Percentiles rank a stretch among this genome's conserved stretches.
These are phyloP conservation scores for Battus philenor DNA, from an alignment of 1,140 invertebrate species.

Conservation along the genomic window DNA sequence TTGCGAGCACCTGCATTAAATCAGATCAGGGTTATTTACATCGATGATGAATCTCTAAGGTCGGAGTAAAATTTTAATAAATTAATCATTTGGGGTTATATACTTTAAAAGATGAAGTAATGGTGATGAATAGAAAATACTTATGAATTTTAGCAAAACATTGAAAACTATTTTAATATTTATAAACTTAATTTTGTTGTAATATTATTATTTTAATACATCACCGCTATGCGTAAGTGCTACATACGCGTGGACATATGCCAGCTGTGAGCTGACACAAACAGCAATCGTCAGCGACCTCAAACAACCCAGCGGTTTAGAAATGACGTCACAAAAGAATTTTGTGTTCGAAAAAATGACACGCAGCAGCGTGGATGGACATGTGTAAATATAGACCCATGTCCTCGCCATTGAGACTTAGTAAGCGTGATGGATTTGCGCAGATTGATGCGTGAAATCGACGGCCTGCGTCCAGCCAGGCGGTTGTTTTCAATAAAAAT, in stretches of 20 bases:
- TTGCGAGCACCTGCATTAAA: too few relatives aligned
- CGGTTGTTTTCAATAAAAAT: conserved; percentile 73
- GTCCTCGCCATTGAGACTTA: conserved; percentile 71
- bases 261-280: conserved; percentile 26
- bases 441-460: conserved; percentile 49
- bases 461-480: conserved; percentile 49
- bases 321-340: conserved; percentile 32
- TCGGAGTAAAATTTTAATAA: too few relatives aligned
- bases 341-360: conserved; percentile 16
- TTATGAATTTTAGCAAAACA: too few relatives aligned
- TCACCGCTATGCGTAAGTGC: conserved; percentile 10
- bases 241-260: conserved; percentile 24
- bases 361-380: conserved; percentile 30
- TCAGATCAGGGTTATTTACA: too few relatives aligned
- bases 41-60: too few relatives aligned
- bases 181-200: too few relatives aligned
- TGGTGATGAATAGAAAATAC: too few relatives aligned
- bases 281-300: conserved; percentile 16
- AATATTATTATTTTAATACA: conserved; percentile 1
- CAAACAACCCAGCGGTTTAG: conserved; percentile 17
- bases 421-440: conserved; percentile 63
- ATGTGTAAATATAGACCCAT: conserved; percentile 49
- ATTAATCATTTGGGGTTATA: too few relatives aligned
- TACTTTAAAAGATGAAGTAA: too few relatives aligned
- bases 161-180: too few relatives aligned